A percentile compares a stretch with the other conserved stretches of the same genome.
Evolutionary conservation across 1,140 invertebrate genomes (phyloP).

Genomic region (Meloidogyne exigua): DNA sequence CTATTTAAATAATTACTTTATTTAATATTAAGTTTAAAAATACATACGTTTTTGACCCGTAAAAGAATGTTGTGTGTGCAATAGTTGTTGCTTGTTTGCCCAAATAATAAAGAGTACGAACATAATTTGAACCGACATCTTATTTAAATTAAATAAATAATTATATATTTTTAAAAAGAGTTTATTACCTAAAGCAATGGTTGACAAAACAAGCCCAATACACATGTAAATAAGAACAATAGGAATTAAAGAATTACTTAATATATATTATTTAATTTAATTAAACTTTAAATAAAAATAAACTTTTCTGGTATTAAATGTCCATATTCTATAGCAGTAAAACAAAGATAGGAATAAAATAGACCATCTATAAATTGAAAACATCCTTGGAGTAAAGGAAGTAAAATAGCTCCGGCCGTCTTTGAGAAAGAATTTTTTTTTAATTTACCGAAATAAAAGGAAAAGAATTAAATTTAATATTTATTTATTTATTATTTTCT

Average conservation of each 20-base stretch:
- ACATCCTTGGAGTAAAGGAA: conserved; percentile 45
- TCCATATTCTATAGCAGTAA: conserved; percentile 51
- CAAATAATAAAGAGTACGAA: conserved; percentile 45
- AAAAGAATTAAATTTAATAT: too few species aligned
- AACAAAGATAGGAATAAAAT: conserved; percentile 49
- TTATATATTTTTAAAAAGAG: background rate
- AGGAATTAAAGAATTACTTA: conserved; percentile 43
- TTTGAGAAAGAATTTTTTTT: background rate
- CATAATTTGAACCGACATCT: conserved; percentile 46
- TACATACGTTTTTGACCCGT: conserved; percentile 43
- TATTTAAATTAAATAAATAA: background rate
- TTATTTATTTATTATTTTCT: too few species aligned
- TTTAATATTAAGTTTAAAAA: background rate
- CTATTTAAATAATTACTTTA: conserved; percentile 16
- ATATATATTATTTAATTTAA: conserved; percentile 6
- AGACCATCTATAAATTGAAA: conserved; percentile 50
- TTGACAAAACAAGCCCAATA: conserved; percentile 44
- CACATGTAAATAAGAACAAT: conserved; percentile 50
- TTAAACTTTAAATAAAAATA: conserved; percentile 9
- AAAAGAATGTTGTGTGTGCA: conserved; percentile 43
- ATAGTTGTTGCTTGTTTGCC: conserved; percentile 37
- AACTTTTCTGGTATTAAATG: conserved; percentile 45
- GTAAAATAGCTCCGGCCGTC: conserved; percentile 41
- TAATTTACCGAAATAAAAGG: too few species aligned
- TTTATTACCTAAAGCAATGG: conserved; percentile 44